Base-by-base conservation (phyloP, 2,888 invertebrate species). In the Molorchus minor region DNA sequence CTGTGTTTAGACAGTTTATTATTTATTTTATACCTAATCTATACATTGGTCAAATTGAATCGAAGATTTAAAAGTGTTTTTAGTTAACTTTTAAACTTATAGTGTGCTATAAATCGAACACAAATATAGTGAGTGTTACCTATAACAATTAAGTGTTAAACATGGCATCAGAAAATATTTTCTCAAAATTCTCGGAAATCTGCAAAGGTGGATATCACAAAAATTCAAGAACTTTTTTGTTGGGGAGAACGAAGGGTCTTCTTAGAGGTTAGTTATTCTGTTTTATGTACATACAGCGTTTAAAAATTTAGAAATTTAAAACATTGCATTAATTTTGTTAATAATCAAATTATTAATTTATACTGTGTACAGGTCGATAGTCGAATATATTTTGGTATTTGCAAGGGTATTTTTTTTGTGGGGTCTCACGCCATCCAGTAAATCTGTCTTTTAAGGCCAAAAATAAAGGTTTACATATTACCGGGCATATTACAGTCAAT, bases 161-260 rank as follows among this genome's bases (percentile, higher is more conserved):
- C 29, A 63, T 65, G 65, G 62, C 54, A 52, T 58, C 62, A 20
- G 52, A 49, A 45, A 56, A 43, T 56, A 36, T 61, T 41, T 56
- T 61, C 49, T 56, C 65, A 19, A 55, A 40, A 19, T 36, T 55
- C 29, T 55, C 29, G 13, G 45, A 46, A 2, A 46, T 33, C 35
- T 47, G 56, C 19, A 43, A 43, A 49, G 2, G 41, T 29, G 43
- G 51, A 51, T 44, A 15, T 44, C 29, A 38, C 33, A 12, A 63
- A 64, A 58, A 68, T 62, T 15, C 67, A 71, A 19, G 78, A 78
- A 62, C 77, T n/a, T n/a, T n/a, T n/a, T n/a, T n/a, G n/a, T n/a
- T n/a, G n/a, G n/a, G n/a, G n/a, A 78, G 56, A 71, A 72, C 40
- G 75, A 76, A 7, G n/a, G 77, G 74, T 21, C 71, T 79, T 33